These are phyloP conservation scores for Labeo calbasu DNA, from an alignment of 2,797 vertebrate genomes.

Conservation along the genomic window DNA sequence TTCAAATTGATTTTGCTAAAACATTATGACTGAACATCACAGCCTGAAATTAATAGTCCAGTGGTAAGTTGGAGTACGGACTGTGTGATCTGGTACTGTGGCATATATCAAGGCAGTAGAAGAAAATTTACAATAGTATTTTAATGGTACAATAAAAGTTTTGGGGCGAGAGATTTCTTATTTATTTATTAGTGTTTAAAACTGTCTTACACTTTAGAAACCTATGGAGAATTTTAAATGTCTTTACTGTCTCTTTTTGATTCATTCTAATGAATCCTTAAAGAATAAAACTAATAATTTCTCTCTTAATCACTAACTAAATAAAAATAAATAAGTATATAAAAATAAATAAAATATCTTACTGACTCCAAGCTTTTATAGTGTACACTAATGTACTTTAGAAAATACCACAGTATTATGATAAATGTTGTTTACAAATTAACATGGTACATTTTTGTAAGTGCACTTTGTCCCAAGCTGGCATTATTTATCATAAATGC, in stretches of 20 bases:
- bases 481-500: not conserved
- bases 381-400: not conserved
- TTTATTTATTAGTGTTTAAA: too few relatives aligned
- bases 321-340: too few relatives aligned
- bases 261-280: not conserved
- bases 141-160: not conserved
- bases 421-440: not conserved
- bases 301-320: not conserved
- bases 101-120: too few relatives aligned
- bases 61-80: not conserved
- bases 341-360: too few relatives aligned
- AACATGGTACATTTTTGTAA: not conserved
- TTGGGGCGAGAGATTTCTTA: not conserved
- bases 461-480: not conserved
- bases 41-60: not conserved
- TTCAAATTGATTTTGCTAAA: constrained; percentile 9
- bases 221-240: too few relatives aligned
- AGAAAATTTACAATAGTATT: not conserved
- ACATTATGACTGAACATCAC: not conserved
- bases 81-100: not conserved
- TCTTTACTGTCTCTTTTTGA: not conserved
- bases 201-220: too few relatives aligned
- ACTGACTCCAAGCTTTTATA: not conserved
- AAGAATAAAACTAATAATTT: not conserved
- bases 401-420: not conserved